Percentiles rank a stretch among this genome's conserved stretches.
These are phyloP conservation scores for Eidolon dupreanum DNA, from an alignment of 2,797 vertebrate genomes.

Conservation along the genomic window DNA sequence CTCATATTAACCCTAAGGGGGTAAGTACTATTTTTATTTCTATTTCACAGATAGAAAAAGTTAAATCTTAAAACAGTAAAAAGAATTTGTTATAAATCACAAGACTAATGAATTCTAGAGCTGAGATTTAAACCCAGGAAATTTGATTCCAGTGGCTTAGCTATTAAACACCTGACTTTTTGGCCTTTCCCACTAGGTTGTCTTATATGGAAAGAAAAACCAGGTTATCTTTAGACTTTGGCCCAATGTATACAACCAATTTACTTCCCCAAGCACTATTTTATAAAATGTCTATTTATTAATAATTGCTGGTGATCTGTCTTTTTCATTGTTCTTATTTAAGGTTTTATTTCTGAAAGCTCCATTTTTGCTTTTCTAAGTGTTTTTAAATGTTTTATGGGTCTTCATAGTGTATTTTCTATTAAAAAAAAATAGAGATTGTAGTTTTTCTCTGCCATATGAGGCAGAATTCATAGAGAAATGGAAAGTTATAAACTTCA, in stretches of 20 bases:
- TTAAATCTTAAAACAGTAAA: neutral
- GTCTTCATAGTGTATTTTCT: conserved; percentile 43
- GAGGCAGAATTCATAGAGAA: conserved; percentile 47
- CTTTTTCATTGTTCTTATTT: conserved; percentile 34
- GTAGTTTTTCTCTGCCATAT: conserved; percentile 2
- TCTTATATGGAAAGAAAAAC: neutral
- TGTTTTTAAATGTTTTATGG: conserved; percentile 63
- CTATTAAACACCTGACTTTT: neutral
- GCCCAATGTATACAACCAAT: neutral
- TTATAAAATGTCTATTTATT: conserved; percentile 35
- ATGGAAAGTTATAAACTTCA: conserved; percentile 60
- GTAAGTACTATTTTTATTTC: neutral
- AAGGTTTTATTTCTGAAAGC: conserved; percentile 52
- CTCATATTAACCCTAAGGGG: neutral
- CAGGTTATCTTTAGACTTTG: neutral
- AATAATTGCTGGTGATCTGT: neutral
- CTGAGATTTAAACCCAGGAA: neutral
- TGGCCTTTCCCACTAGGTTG: neutral
- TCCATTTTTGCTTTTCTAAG: conserved; percentile 54
- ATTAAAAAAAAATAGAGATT: conserved; percentile 38
- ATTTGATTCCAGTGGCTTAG: neutral
- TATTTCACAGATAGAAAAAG: neutral
- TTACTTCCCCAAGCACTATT: neutral
- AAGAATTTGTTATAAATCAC: neutral
- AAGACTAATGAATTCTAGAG: neutral